Conservation (phyloP, 2,113 vertebrate genomes). For the Cyprinus carpio region DNA sequence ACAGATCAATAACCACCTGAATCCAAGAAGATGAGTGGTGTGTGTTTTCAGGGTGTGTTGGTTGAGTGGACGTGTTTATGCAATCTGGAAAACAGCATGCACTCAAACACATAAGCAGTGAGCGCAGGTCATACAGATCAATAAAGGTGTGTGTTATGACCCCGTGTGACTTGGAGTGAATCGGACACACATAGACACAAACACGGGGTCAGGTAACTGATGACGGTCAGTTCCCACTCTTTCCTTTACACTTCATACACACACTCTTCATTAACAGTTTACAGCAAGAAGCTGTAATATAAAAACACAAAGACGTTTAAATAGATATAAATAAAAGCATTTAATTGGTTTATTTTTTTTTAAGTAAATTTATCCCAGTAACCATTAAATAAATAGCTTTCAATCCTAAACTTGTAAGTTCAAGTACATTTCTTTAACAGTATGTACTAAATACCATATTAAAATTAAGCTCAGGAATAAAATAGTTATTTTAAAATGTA, state of each 20-base stretch:
- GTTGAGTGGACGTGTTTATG: background rate
- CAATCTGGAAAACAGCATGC: background rate
- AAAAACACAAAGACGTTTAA: too few species aligned
- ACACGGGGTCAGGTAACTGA: background rate
- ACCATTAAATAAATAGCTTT: too few species aligned
- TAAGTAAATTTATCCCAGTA: too few species aligned
- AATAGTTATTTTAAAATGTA: too few species aligned
- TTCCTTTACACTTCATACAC: background rate
- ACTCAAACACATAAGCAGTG: background rate
- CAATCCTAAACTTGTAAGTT: too few species aligned
- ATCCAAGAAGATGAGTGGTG: background rate
- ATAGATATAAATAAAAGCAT: too few species aligned
- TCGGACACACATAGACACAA: background rate
- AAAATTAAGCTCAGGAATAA: too few species aligned
- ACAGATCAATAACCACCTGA: slow-evolving; percentile 58
- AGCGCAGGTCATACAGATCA: background rate
- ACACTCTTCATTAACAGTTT: background rate
- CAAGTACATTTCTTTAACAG: too few species aligned
- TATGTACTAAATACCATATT: too few species aligned
- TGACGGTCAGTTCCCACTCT: background rate
- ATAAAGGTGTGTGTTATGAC: background rate
- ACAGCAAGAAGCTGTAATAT: too few species aligned
- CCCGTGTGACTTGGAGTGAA: background rate
- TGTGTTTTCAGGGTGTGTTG: background rate
- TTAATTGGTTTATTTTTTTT: too few species aligned